Evolutionary conservation across 2,113 vertebrate species (phyloP).

Genomic region (Microtus oregoni): DNA sequence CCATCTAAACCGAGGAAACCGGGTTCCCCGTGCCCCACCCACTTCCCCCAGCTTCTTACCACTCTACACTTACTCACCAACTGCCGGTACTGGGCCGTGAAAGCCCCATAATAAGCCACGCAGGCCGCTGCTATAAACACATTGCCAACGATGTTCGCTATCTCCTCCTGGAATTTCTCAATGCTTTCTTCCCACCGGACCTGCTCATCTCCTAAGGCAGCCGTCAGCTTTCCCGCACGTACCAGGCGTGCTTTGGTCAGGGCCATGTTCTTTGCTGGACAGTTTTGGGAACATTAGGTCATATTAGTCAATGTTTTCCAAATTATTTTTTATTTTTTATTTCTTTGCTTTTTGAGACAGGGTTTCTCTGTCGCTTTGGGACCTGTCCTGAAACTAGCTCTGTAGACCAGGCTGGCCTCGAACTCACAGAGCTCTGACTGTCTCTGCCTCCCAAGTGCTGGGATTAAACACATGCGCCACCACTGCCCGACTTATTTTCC

Average conservation of each 20-base stretch:
- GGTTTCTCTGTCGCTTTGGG: too few species aligned
- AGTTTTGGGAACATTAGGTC: constrained; percentile 34
- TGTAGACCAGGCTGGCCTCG: too few species aligned
- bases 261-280: constrained; percentile 88
- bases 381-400: too few species aligned
- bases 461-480: too few species aligned
- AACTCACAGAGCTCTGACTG: too few species aligned
- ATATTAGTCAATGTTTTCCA: background rate
- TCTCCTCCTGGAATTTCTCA: constrained; percentile 88
- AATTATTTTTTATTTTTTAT: background rate
- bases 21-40: accelerated
- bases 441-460: too few species aligned
- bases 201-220: constrained; percentile 90
- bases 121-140: constrained; percentile 93
- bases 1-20: background rate
- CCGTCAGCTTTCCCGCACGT: constrained; percentile 89
- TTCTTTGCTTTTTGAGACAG: too few species aligned
- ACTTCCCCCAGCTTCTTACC: background rate
- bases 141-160: constrained; percentile 90
- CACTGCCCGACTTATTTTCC: background rate
- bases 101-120: constrained; percentile 92
- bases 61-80: constrained; percentile 78
- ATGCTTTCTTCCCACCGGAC: constrained; percentile 92
- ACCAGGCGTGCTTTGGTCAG: constrained; percentile 89
- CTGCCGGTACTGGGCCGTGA: constrained; percentile 91